A percentile compares a stretch with the other conserved stretches of the same genome.
Evolutionary conservation across 2,797 vertebrate species (phyloP).

Genomic region (Channallabes apus): DNA sequence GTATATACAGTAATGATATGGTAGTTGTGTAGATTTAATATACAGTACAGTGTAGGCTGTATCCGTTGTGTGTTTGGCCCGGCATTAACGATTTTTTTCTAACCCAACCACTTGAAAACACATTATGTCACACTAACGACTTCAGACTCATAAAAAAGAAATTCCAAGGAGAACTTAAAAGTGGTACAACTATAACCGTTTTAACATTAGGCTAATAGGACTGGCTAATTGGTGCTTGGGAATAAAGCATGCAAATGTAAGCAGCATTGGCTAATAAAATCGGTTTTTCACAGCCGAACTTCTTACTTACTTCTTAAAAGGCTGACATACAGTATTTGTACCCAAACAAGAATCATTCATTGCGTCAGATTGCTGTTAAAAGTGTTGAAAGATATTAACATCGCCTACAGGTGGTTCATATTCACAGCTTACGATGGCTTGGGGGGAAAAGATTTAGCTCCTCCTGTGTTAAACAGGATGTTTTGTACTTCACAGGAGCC

Average conservation of each 20-base stretch:
- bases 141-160: background rate
- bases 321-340: conserved; percentile 38
- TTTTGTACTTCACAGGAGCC: conserved; percentile 56
- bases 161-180: background rate
- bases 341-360: conserved; percentile 42
- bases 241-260: background rate
- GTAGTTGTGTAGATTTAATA: background rate
- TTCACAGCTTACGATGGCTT: conserved; percentile 44
- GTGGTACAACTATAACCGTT: background rate
- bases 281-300: background rate
- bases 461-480: conserved; percentile 40
- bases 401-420: conserved; percentile 33
- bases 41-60: background rate
- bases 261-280: background rate
- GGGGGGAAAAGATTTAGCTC: conserved; percentile 42
- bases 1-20: background rate
- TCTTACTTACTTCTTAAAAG: conserved; percentile 29
- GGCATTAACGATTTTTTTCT: background rate
- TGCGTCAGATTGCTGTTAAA: conserved; percentile 40
- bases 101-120: background rate
- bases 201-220: background rate
- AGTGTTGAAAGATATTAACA: conserved; percentile 38
- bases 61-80: background rate
- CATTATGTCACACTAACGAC: background rate
- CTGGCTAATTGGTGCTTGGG: background rate